Base-by-base conservation (phyloP, 1,140 invertebrate genomes). In the Ips typographus region DNA sequence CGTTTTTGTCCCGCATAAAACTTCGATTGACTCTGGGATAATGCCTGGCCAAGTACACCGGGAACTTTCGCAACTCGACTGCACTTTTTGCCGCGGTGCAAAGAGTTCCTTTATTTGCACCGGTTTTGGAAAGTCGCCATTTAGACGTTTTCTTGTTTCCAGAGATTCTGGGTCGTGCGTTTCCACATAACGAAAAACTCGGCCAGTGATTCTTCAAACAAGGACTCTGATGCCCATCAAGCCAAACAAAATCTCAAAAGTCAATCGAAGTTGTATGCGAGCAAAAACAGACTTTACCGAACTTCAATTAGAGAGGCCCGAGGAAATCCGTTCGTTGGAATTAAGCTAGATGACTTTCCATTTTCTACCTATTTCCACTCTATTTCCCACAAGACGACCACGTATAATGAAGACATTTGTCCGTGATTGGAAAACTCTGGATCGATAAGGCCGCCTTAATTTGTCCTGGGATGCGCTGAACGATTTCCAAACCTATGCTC, bases 251-350 rank as follows among this genome's bases (percentile, higher is more conserved):
- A 47, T 8, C 65, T 53, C 58, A 7, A 39, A 44, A 68, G 67
- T 68, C 59, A 68, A 68, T 68, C 59, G 60, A 62, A 63, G 40
- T 68, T 68, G 61, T 63, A 68, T 68, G 40, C 67, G 58, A 56
- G 52, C 67, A 62, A 68, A 68, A 68, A 68, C 40, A 57, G 47
- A 68, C 43, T 60, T 68, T 42, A 22, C 7, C 40, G 58, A 68
- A 68, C 65, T 68, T 68, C 49, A 68, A 68, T 68, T 68, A 68
- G 57, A 52, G 47, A 41, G 47, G 60, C 38, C 40, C 8, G 42
- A 55, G 40, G 51, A 68, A 63, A 63, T 57, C 42, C 49, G 59
- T 62, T 39, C 57, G 57, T 37, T 43, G 41, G 67, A 63, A 68
- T 68, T 68, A 68, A 63, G 59, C 67, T 56, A 62, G 52, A 68